Evolutionary conservation across 2,113 vertebrate species (phyloP).

Genomic region (Takifugu bimaculatus): DNA sequence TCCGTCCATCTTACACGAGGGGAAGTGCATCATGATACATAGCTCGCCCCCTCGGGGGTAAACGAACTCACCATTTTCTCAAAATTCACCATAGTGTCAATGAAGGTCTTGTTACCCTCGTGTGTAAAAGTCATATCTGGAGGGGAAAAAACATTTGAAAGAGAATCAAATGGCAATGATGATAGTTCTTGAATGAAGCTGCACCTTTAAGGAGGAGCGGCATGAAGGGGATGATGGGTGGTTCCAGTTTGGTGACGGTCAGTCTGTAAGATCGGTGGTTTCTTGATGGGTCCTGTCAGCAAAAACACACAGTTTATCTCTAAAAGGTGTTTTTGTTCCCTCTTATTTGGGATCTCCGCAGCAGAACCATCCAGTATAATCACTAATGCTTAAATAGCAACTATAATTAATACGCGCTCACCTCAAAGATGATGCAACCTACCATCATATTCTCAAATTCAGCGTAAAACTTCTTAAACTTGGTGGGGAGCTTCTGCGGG

Average conservation of each 20-base stretch:
- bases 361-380: no score
- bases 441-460: constrained; percentile 99
- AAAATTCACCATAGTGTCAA: constrained; percentile 94
- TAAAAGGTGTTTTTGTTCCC: background rate
- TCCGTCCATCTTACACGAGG: background rate
- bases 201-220: constrained; percentile 97
- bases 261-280: constrained; percentile 94
- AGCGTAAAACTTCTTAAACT: constrained; percentile 99
- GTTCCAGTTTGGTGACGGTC: constrained; percentile 93
- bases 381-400: no score
- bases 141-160: constrained; percentile 37
- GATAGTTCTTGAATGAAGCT: background rate
- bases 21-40: background rate
- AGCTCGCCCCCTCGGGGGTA: background rate
- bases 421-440: constrained; percentile 50
- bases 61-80: constrained; percentile 93
- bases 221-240: constrained; percentile 97
- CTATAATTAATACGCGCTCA: background rate
- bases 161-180: background rate
- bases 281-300: constrained; percentile 89
- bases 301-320: background rate
- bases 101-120: constrained; percentile 95
- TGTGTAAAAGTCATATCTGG: constrained; percentile 98
- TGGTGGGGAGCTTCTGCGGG: constrained; percentile 95
- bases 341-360: background rate